phyloP scores from a whole-genome alignment of 2,797 vertebrate species.

The Limnodromus scolopaceus region DNA sequence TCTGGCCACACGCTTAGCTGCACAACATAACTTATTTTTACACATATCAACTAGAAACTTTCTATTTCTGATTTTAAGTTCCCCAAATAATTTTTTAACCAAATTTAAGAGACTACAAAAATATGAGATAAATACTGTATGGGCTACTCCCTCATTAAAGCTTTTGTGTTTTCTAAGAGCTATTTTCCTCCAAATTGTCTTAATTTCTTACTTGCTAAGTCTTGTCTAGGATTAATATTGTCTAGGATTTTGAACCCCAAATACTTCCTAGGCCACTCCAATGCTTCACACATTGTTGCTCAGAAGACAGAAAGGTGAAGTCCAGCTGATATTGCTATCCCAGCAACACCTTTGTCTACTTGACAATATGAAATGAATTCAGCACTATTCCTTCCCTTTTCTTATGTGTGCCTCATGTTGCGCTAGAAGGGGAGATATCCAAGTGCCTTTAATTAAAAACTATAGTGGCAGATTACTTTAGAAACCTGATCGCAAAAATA shows the following conservation, averaged over 20 bases:
- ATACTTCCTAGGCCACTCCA: background rate
- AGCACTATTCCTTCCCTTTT: background rate
- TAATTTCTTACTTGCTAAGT: background rate
- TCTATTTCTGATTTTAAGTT: background rate
- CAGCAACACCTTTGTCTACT: background rate
- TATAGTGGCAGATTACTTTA: background rate
- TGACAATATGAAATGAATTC: background rate
- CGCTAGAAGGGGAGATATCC: background rate
- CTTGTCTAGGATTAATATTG: background rate
- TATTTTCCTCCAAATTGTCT: background rate
- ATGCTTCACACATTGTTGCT: background rate
- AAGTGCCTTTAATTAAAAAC: background rate
- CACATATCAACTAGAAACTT: background rate
- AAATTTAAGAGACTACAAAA: background rate
- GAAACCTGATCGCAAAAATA: background rate
- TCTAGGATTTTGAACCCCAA: background rate
- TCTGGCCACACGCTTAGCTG: background rate
- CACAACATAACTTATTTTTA: background rate
- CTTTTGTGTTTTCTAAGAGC: background rate
- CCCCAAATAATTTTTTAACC: background rate
- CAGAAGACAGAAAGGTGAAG: background rate
- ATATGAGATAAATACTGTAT: background rate
- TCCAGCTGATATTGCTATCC: background rate
- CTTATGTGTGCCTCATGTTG: background rate
- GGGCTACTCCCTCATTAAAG: background rate